Base-by-base conservation (phyloP, 1,140 invertebrate genomes). In the Sminthurides bifidus region DNA sequence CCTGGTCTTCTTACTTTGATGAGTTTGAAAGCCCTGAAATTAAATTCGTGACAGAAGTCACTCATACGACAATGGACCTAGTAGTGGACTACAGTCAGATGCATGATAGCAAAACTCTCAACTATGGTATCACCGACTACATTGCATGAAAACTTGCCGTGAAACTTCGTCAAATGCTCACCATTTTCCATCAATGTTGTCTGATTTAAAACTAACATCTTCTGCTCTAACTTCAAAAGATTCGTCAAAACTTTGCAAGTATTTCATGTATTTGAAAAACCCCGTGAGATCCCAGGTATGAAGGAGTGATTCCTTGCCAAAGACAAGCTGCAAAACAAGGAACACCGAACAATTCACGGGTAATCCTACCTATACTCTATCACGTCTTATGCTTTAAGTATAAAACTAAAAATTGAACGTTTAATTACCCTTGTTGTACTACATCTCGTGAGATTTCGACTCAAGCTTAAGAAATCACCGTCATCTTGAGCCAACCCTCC, bases 161-260 rank as follows among this genome's bases (percentile, higher is more conserved):
- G 17, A 4, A 41, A 41, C 17, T 41, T 41, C n/a, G 10, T 10
- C 10, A 35, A 35, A 35, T n/a, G 29, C 3, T 35, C 21, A 55
- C 57, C 57, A 59, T 54, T 59, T 59, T 38, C 57, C 57, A 35
- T 59, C 57, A 0, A 59, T 52, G 26, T 29, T 50, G 31, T 59
- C 57, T 10, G 44, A 49, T 50, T 59, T 59, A 24, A 59, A 59
- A 23, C 37, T 49, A 5, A 59, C 46, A 17, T 59, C 35, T 6
- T 59, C 57, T n/a, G 57, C 54, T 54, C 41, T 59, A 12, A 59
- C 19, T 30, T 54, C 51, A 24, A 59, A 59, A 24, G 37, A 27
- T 41, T 59, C 44, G 14, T 59, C 35, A 27, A 59, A 59, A n/a
- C 30, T 26, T 44, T 50, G 37, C 1, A 59, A 29, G 24, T 41